Conservation (phyloP, 2,797 vertebrate genomes). For the Chelon auratus region DNA sequence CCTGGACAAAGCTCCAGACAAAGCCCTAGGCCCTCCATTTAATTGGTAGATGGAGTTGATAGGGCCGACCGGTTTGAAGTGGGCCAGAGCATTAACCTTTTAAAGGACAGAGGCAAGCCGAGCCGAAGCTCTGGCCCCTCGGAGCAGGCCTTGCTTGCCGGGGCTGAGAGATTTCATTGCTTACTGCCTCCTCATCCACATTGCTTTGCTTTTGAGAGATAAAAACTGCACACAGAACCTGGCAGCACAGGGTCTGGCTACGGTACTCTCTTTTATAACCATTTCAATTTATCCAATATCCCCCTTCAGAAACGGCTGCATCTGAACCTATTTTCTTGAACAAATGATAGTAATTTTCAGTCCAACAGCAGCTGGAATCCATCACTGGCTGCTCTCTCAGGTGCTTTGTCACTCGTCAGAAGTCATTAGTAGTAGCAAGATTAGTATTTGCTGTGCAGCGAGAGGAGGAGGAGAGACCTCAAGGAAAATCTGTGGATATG, state of each 20-base stretch:
- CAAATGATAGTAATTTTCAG: constrained; percentile 86
- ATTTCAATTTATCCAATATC: constrained; percentile 85
- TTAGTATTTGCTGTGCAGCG: constrained; percentile 78
- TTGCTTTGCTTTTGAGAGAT: constrained; percentile 68
- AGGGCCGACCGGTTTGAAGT: constrained; percentile 80
- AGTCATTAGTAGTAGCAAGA: constrained; percentile 83
- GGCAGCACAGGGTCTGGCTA: constrained; percentile 41
- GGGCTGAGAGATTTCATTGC: constrained; percentile 51
- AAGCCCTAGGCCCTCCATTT: constrained; percentile 79
- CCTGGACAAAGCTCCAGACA: constrained; percentile 81
- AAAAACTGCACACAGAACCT: constrained; percentile 61
- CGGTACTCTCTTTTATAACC: constrained; percentile 76
- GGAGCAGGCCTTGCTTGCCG: constrained; percentile 53
- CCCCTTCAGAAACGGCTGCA: constrained; percentile 77
- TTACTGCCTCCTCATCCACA: constrained; percentile 60
- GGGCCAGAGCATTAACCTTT: constrained; percentile 80
- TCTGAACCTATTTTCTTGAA: constrained; percentile 85
- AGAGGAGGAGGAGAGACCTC: constrained; percentile 50
- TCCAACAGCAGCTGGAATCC: constrained; percentile 78
- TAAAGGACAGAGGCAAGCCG: constrained; percentile 72
- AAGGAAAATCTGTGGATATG: constrained; percentile 63
- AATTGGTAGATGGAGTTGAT: constrained; percentile 87
- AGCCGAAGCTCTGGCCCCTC: constrained; percentile 64
- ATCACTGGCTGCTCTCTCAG: constrained; percentile 75
- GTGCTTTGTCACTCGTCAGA: constrained; percentile 86